phyloP scores from a whole-genome alignment of 2,797 vertebrate genomes.

The Uromys caudimaculatus region DNA sequence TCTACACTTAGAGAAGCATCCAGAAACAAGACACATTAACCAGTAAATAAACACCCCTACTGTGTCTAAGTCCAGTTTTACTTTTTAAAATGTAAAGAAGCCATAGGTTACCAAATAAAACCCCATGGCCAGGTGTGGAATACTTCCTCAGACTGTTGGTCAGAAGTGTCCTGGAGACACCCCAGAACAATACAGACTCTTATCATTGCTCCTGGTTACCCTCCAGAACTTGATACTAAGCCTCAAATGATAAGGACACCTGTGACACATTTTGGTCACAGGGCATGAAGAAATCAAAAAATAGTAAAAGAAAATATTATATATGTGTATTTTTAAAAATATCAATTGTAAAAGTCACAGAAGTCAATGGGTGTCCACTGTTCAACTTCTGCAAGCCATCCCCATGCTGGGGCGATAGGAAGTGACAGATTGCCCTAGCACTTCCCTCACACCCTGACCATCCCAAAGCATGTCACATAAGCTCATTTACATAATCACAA shows the following conservation, averaged over 20 bases:
- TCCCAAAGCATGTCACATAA: neutral
- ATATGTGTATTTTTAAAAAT: neutral
- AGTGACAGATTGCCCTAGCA: rapidly evolving
- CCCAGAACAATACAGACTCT: neutral
- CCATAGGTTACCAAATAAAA: neutral
- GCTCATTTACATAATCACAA: neutral
- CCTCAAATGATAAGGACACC: neutral
- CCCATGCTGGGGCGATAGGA: rapidly evolving
- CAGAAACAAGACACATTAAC: neutral
- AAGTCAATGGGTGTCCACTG: neutral
- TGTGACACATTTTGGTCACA: neutral
- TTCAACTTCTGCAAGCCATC: neutral
- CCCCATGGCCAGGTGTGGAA: neutral
- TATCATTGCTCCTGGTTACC: neutral
- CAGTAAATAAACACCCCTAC: neutral
- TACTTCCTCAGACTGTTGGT: no score
- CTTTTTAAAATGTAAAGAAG: neutral
- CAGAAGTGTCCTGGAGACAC: neutral
- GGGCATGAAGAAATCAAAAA: neutral
- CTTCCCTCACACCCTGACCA: neutral
- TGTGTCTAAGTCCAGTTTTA: neutral
- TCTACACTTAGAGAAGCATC: neutral
- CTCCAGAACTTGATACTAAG: neutral
- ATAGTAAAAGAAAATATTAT: neutral
- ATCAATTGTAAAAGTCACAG: neutral